These are phyloP conservation scores for Saguinus midas DNA, from an alignment of 2,113 vertebrate genomes.

Conservation along the genomic window DNA sequence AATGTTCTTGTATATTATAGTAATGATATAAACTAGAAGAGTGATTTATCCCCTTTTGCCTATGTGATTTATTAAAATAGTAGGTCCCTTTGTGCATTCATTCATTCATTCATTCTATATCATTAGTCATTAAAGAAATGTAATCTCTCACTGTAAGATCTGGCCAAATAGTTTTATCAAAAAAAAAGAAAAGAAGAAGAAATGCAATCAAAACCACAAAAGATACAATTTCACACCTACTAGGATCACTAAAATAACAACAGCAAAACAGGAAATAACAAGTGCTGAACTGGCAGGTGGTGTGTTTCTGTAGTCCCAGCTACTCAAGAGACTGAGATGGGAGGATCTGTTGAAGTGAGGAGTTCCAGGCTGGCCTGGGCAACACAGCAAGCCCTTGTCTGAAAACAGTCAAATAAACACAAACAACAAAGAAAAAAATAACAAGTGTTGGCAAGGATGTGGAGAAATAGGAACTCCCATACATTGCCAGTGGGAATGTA, in stretches of 20 bases:
- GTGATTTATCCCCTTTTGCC: not conserved
- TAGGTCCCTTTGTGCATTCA: not conserved
- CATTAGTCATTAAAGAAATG: not conserved
- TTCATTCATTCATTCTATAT: not conserved
- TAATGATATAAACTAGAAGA: slow-evolving; percentile 25
- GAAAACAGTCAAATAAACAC: no score
- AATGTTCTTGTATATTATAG: not conserved
- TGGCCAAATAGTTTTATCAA: no score
- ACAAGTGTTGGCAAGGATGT: not conserved
- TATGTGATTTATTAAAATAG: not conserved
- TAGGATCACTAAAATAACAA: not conserved
- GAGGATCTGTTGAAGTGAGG: no score
- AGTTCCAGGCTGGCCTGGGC: no score
- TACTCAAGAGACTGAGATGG: no score
- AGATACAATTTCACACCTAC: not conserved
- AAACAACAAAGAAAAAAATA: not conserved
- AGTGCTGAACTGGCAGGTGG: no score
- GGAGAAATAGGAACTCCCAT: not conserved
- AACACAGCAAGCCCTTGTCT: no score
- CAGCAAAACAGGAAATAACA: not conserved
- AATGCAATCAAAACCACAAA: slow-evolving; percentile 5
- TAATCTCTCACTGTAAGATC: no score
- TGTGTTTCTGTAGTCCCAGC: no score
- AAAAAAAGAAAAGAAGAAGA: not conserved
- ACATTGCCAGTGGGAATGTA: not conserved